Conservation (phyloP, 2,113 vertebrate species). For the Heterocephalus glaber region DNA sequence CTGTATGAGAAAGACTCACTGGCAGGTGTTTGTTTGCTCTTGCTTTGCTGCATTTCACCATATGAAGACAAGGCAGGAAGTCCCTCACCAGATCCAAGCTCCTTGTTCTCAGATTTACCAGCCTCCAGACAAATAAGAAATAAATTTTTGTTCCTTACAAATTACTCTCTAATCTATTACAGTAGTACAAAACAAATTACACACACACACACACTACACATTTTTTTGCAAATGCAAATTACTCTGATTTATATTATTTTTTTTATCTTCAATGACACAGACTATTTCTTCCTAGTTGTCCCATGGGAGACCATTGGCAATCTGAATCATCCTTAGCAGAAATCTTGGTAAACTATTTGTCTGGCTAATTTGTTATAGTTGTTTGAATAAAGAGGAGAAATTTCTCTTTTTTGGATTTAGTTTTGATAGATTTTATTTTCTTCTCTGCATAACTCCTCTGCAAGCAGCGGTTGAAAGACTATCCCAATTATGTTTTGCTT, state of each 20-base stretch:
- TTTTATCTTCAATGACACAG: neutral
- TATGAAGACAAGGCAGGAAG: neutral
- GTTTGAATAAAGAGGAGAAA: constrained; percentile 37
- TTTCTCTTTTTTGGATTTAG: neutral
- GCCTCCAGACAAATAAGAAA: neutral
- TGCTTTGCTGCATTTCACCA: neutral
- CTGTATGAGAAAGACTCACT: neutral
- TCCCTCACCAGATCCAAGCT: neutral
- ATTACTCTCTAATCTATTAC: neutral
- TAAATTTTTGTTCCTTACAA: neutral
- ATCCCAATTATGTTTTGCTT: constrained; percentile 75
- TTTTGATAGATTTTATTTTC: constrained; percentile 61
- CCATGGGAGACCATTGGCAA: neutral
- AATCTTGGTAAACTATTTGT: constrained; percentile 51
- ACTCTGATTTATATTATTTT: neutral
- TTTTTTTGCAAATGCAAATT: neutral
- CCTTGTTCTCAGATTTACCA: neutral
- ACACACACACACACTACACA: neutral
- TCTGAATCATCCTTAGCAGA: constrained; percentile 48
- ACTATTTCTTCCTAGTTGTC: constrained; percentile 19
- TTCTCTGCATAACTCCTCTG: constrained; percentile 66
- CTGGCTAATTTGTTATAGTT: constrained; percentile 43
- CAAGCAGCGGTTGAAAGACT: constrained; percentile 70
- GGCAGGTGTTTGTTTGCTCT: neutral
- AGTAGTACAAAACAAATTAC: neutral